These are phyloP conservation scores for Odobenus rosmarus DNA, from an alignment of 2,113 vertebrate genomes.

Conservation along the genomic window DNA sequence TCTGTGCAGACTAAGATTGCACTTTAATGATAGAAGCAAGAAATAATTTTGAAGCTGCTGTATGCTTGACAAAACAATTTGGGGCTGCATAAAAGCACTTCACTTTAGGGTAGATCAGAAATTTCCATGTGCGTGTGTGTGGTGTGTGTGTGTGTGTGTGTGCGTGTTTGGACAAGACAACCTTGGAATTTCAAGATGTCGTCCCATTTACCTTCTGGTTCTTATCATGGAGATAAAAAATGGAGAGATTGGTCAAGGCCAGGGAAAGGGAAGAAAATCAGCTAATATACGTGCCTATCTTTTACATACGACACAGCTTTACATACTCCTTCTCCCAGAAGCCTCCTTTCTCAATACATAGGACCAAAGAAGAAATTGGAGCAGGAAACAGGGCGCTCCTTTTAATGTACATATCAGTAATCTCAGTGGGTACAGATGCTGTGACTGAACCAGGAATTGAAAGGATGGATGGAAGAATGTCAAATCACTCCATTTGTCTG, in stretches of 20 bases:
- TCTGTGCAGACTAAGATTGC: not conserved
- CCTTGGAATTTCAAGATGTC: not conserved
- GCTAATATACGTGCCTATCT: not conserved
- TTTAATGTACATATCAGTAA: not conserved
- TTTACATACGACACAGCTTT: not conserved
- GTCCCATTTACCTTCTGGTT: not conserved
- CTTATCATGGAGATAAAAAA: not conserved
- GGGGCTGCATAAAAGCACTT: not conserved
- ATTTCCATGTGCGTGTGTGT: not conserved
- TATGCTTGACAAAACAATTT: not conserved
- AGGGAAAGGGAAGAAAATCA: not conserved
- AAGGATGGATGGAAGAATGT: not conserved
- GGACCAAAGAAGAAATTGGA: not conserved
- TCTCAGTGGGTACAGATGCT: not conserved
- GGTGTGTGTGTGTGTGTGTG: not conserved
- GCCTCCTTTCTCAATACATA: not conserved
- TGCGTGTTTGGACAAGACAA: not conserved
- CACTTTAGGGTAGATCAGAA: not conserved
- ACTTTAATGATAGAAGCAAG: not conserved
- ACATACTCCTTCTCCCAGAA: not conserved
- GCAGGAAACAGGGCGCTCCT: not conserved
- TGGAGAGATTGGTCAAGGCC: not conserved
- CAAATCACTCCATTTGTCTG: not conserved
- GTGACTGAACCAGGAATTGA: not conserved
- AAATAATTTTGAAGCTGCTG: not conserved